phyloP scores from a whole-genome alignment of 2,113 vertebrate genomes.

The Carollia perspicillata region DNA sequence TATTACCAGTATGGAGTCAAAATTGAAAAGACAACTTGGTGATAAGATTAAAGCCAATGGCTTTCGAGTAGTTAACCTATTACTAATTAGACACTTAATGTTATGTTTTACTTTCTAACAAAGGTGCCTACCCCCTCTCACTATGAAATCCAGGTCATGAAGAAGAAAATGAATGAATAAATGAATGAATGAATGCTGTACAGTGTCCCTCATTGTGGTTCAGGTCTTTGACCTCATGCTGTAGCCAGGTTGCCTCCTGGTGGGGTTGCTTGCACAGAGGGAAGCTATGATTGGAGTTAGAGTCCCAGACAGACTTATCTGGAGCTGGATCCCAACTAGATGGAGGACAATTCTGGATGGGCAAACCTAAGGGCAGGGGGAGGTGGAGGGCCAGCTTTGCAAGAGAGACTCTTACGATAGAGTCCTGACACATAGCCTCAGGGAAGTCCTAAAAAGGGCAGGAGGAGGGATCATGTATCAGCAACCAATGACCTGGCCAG shows the following conservation, averaged over 20 bases:
- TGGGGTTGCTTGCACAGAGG: not conserved
- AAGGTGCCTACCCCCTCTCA: not conserved
- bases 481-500: not conserved
- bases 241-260: not conserved
- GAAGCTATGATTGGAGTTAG: not conserved
- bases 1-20: not conserved
- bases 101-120: constrained; percentile 10
- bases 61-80: not conserved
- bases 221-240: not conserved
- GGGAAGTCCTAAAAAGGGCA: not conserved
- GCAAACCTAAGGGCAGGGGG: not conserved
- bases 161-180: not conserved
- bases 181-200: not conserved
- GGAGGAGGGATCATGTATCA: not conserved
- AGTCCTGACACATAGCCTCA: not conserved
- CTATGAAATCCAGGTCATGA: not conserved
- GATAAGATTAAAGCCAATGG: not conserved
- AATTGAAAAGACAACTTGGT: not conserved
- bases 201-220: not conserved
- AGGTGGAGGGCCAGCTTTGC: not conserved
- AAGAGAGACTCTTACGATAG: not conserved
- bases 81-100: not conserved
- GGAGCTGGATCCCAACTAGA: not conserved
- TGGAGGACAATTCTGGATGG: not conserved
- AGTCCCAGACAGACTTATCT: not conserved